Evolutionary conservation across 2,113 vertebrate genomes (phyloP).

Genomic region (Semnornis frantzii): DNA sequence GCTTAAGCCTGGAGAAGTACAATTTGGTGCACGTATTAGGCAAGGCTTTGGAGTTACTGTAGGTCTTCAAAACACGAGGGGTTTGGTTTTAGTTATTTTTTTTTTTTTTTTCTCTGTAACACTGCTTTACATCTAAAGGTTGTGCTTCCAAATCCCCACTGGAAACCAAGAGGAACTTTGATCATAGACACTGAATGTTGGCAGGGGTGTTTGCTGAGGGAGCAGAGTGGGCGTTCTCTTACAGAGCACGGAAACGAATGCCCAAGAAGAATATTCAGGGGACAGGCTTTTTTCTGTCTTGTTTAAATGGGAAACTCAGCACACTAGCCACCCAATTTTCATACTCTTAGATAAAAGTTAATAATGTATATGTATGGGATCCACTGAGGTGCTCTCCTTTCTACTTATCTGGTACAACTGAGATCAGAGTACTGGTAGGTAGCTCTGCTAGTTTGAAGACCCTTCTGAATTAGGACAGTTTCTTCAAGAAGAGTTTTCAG

Average conservation of each 20-base stretch:
- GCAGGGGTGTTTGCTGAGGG: background rate
- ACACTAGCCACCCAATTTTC: background rate
- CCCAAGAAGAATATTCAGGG: background rate
- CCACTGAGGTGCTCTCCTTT: background rate
- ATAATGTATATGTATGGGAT: background rate
- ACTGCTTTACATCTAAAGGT: background rate
- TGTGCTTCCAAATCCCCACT: background rate
- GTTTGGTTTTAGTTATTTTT: background rate
- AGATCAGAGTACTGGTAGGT: background rate
- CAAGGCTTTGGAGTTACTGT: background rate
- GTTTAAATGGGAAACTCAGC: background rate
- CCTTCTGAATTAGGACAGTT: background rate
- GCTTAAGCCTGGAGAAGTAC: conserved; percentile 9
- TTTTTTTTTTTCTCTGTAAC: background rate
- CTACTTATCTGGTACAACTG: background rate
- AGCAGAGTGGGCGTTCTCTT: background rate
- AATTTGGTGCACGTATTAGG: conserved; percentile 18
- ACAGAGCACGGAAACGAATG: background rate
- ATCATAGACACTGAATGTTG: background rate
- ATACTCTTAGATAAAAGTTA: background rate
- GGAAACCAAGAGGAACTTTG: conserved; percentile 7
- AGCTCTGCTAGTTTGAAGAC: background rate
- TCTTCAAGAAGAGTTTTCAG: background rate
- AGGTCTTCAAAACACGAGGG: background rate
- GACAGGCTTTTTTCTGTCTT: background rate